A percentile compares a stretch with the other conserved stretches of the same genome.
phyloP scores from a whole-genome alignment of 2,113 vertebrate genomes.

The Syngnathoides biaculeatus region DNA sequence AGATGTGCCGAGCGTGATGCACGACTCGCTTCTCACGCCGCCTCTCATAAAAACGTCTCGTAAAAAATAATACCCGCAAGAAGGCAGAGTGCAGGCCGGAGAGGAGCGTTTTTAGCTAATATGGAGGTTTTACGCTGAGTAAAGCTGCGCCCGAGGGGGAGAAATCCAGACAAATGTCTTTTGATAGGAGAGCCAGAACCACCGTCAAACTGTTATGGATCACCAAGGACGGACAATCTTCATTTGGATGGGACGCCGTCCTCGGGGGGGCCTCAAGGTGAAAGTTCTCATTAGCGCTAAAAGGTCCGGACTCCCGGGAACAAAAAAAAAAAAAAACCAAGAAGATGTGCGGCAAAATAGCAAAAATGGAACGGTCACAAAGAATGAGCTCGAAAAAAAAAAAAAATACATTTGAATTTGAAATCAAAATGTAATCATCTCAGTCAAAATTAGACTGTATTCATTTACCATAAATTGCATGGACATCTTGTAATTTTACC shows the following conservation, averaged over 20 bases:
- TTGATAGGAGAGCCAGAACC: background rate
- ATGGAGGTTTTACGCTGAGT: background rate
- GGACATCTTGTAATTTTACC: too few species aligned
- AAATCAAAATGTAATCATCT: background rate
- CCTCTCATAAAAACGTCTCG: conserved; percentile 6
- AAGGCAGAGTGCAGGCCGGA: conserved; percentile 6
- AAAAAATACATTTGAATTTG: too few species aligned
- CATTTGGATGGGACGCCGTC: background rate
- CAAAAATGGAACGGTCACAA: background rate
- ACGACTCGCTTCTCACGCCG: background rate
- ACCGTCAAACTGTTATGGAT: background rate
- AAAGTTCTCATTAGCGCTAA: background rate
- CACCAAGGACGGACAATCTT: conserved; percentile 2
- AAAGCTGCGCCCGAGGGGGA: background rate
- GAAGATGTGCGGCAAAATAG: background rate
- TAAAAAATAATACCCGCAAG: conserved; percentile 7
- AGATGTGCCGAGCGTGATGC: conserved; percentile 22
- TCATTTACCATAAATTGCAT: too few species aligned
- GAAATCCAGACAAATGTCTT: conserved; percentile 5
- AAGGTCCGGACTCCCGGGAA: background rate
- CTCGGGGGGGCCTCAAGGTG: background rate
- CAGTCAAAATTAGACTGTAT: background rate
- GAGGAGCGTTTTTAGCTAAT: conserved; percentile 1
- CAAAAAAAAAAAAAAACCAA: background rate
- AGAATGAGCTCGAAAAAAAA: background rate